Evolutionary conservation across 2,888 invertebrate species (phyloP), one percentile per base, ranked within the genome.

Genomic region (Drosophila imparisetae): DNA sequence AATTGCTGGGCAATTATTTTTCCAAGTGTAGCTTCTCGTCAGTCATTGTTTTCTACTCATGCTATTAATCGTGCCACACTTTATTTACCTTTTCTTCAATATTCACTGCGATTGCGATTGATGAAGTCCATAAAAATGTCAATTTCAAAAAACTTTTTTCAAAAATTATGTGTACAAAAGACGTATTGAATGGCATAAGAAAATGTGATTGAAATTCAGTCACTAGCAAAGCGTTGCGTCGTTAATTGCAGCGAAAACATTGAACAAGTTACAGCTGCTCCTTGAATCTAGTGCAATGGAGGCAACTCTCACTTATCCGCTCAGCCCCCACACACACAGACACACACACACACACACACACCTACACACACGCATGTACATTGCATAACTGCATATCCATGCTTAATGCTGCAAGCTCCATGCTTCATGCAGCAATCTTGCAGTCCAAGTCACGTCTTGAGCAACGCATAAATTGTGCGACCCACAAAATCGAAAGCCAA

Each of bases 381-480:
- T 80, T 80, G 50, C 80, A 76, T 80, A 78, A 78, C 80, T 36
- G 42, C 61, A 27, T 38, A 42, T 53, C 30, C 29, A 66, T 34
- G 40, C 60, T 21, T 13, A 54, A 48, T 42, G 42, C 50, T 40
- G 29, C 32, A 63, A 50, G 58, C 49, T 59, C 29, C 60, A 58
- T 60, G 66, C 24, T 8, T 1, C 15, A 45, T 15, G 24, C 61
- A 38, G 15, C 63, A 69, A 55, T 70, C 53, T 67, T 48, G 32
- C 60, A 49, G 75, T 75, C 80, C 72, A 72, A 81, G 84, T 74
- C 84, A 84, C 84, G 89, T 89, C 82, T 81, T 79, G 81, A 64
- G 72, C 66, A 70, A 86, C 81, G 84, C 81, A 76, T 89, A 84
- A 84, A 84, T 84, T 89, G 89, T 69, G 66, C 89, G 84, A 89